These are phyloP conservation scores for Cryptocheilus praepositus DNA, from an alignment of 2,888 invertebrate genomes.

Conservation along the genomic window DNA sequence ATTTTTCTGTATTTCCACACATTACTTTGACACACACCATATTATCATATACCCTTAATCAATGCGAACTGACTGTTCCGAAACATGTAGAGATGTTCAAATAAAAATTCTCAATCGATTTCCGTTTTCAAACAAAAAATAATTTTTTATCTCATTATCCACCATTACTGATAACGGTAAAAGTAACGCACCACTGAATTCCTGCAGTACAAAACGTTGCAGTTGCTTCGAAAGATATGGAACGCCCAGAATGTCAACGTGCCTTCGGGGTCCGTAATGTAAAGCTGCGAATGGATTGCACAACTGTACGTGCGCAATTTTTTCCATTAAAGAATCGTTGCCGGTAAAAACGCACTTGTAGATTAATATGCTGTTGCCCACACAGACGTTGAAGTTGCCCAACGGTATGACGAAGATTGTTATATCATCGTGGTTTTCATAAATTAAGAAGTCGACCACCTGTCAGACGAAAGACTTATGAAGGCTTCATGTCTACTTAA, in stretches of 20 bases:
- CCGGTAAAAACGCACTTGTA: conserved; percentile 44
- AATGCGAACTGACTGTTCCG: too few relatives aligned
- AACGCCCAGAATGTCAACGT: conserved; percentile 44
- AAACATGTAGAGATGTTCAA: too few relatives aligned
- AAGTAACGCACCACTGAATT: too few relatives aligned
- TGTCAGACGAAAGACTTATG: conserved; percentile 9
- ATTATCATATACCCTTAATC: too few relatives aligned
- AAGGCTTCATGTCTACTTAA: too few relatives aligned
- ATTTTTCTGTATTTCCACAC: too few relatives aligned
- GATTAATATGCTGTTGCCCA: conserved; percentile 47
- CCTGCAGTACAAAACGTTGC: too few relatives aligned
- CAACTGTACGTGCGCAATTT: conserved; percentile 45
- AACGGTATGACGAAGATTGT: conserved; percentile 51
- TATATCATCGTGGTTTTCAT: conserved; percentile 30
- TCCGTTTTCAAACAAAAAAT: too few relatives aligned
- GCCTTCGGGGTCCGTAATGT: conserved; percentile 39
- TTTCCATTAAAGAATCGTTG: conserved; percentile 1
- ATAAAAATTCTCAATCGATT: too few relatives aligned
- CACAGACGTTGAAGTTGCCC: conserved; percentile 26
- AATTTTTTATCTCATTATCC: too few relatives aligned
- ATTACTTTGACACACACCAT: too few relatives aligned
- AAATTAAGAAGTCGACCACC: conserved; percentile 60
- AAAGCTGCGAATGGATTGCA: conserved; percentile 44
- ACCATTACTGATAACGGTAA: too few relatives aligned
- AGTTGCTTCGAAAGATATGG: conserved; percentile 62